These are phyloP conservation scores for Apocheima hispidaria DNA, from an alignment of 2,888 invertebrate species.

Conservation along the genomic window DNA sequence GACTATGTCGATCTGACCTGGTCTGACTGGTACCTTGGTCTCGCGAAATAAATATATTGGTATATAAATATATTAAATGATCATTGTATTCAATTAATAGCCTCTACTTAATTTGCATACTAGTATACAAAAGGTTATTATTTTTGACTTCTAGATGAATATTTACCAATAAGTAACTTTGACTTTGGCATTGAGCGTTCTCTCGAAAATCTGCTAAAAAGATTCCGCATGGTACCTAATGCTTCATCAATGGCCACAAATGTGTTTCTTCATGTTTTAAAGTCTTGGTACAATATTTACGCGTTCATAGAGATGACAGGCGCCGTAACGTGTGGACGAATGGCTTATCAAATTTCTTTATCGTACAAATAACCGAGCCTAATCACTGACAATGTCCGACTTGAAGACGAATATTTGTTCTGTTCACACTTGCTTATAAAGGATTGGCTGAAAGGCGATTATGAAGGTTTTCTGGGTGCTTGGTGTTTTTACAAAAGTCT, in stretches of 20 bases:
- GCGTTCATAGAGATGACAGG: not conserved
- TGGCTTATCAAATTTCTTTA: conserved; percentile 26
- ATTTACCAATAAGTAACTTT: too few species aligned
- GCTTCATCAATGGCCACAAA: conserved; percentile 17
- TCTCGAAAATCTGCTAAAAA: conserved; percentile 2
- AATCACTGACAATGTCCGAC: conserved; percentile 23
- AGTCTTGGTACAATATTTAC: conserved; percentile 16
- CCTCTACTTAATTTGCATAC: too few species aligned
- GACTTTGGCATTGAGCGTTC: not conserved
- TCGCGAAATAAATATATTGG: not conserved
- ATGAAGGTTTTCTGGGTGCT: not conserved
- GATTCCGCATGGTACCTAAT: conserved; percentile 7
- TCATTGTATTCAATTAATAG: too few species aligned
- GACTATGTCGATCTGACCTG: not conserved
- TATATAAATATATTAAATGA: too few species aligned
- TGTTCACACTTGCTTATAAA: not conserved
- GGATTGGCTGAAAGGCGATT: conserved; percentile 4
- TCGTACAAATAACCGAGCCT: conserved; percentile 21
- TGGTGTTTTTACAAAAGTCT: not conserved
- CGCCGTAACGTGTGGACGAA: conserved; percentile 5
- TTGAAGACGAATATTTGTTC: conserved; percentile 20
- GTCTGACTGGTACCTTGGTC: not conserved
- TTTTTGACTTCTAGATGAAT: too few species aligned
- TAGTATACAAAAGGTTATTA: too few species aligned
- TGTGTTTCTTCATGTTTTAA: conserved; percentile 6